Base-by-base conservation (phyloP, 2,888 invertebrate genomes). In the Tipula vernalis region DNA sequence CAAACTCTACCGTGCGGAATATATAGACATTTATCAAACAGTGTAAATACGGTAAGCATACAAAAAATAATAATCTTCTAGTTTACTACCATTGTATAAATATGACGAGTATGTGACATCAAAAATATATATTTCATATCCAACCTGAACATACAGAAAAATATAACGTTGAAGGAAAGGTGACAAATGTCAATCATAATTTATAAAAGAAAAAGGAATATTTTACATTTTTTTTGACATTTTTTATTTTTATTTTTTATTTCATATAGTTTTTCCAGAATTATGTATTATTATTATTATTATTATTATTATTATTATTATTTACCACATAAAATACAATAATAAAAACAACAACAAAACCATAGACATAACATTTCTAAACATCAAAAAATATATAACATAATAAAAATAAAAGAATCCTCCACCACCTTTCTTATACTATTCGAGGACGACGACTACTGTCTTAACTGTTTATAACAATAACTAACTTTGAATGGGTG, bases 111-210 rank as follows among this genome's bases (percentile, higher is more conserved):
- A 51, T 51, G 51, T 51, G 51, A 51, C 51, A 51, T 71, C 12
- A 10, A 71, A 71, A 71, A 71, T 71, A 28, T 12, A 71, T 28
- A 28, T 71, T 71, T 71, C 28, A 28, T 71, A 71, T 71, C 10
- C 18, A 71, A 71, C 71, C 18, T 71, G 71, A 71, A 28, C 12
- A 71, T 28, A 71, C 8, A 71, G 10, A 12, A 71, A 71, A 3
- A 71, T 2, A 8, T 15, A 51, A 18, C 4, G 28, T 71, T 71
- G 44, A 47, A 86, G 15, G 28, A 28, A 28, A 47, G 42, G 86
- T 86, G 86, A 28, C 44, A 86, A 86, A 86, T 86, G 86, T 86
- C 86, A 86, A 86, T 86, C 86, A 86, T 86, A 86, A 86, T 86
- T 86, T 86, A 44, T 44, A 86, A 71, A 71, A 71, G 28, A 10